A percentile compares a stretch with the other conserved stretches of the same genome.
These are phyloP conservation scores for Strigamia maritima DNA, from an alignment of 2,888 invertebrate genomes.

Conservation along the genomic window DNA sequence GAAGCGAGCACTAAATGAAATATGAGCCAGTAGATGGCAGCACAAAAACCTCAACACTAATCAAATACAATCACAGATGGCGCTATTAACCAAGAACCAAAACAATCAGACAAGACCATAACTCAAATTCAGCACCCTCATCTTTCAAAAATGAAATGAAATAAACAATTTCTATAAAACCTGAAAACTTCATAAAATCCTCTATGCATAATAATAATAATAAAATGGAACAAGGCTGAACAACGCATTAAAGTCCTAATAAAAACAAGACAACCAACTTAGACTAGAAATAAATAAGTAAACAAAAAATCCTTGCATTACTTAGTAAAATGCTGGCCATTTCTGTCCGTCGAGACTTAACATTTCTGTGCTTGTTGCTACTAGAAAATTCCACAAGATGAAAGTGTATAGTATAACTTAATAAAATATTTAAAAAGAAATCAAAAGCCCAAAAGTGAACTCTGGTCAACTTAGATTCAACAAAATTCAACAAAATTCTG, in stretches of 20 bases:
- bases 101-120: not conserved
- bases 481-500: not conserved
- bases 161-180: not conserved
- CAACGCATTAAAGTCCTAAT: not conserved
- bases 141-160: not conserved
- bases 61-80: not conserved
- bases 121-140: not conserved
- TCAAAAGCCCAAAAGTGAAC: not conserved
- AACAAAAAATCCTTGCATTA: not conserved
- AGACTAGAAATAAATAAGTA: not conserved
- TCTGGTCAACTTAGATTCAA: not conserved
- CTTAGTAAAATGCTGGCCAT: not conserved
- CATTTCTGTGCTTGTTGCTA: not conserved
- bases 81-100: not conserved
- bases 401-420: not conserved
- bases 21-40: not conserved
- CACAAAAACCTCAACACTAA: not conserved
- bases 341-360: not conserved
- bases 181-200: not conserved
- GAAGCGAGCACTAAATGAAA: no score
- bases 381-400: not conserved
- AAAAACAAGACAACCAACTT: not conserved
- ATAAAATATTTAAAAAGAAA: not conserved
- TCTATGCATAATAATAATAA: not conserved
- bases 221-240: not conserved